phyloP scores from a whole-genome alignment of 2,888 invertebrate genomes.

The Folsomia candida region DNA sequence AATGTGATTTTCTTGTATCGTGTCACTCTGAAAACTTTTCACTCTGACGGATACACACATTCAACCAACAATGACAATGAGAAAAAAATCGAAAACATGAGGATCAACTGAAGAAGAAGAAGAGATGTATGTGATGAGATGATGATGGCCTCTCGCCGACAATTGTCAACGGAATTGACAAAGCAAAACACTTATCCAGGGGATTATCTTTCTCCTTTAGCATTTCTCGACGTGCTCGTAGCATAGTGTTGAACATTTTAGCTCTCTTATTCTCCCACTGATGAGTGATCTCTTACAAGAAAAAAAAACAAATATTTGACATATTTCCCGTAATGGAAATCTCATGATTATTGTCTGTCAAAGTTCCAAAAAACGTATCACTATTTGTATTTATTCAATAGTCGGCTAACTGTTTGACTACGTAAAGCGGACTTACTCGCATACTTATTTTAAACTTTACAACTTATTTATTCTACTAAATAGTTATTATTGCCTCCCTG shows the following conservation, averaged over 20 bases:
- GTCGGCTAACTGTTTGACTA: too few species aligned
- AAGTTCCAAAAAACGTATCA: too few species aligned
- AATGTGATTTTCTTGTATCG: constrained; percentile 21
- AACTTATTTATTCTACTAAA: too few species aligned
- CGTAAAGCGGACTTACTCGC: too few species aligned
- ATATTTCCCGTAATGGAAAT: constrained; percentile 31
- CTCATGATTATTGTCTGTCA: constrained; percentile 10
- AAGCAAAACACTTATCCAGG: background rate
- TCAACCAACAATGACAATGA: background rate
- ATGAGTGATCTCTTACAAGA: constrained; percentile 9
- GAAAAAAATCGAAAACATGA: background rate
- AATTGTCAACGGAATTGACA: background rate
- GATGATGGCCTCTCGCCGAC: background rate
- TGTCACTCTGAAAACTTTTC: constrained; percentile 7
- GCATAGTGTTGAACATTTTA: background rate
- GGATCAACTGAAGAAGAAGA: background rate
- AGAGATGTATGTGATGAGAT: background rate
- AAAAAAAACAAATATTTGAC: constrained; percentile 26
- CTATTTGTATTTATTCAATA: too few species aligned
- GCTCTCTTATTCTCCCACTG: constrained; percentile 6
- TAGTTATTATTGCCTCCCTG: too few species aligned
- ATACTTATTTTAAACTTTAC: too few species aligned
- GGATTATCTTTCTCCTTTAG: background rate
- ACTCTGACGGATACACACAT: background rate
- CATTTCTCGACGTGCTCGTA: too few species aligned